Evolutionary conservation across 1,140 invertebrate species (phyloP).

Genomic region (Eufriesea mexicana): DNA sequence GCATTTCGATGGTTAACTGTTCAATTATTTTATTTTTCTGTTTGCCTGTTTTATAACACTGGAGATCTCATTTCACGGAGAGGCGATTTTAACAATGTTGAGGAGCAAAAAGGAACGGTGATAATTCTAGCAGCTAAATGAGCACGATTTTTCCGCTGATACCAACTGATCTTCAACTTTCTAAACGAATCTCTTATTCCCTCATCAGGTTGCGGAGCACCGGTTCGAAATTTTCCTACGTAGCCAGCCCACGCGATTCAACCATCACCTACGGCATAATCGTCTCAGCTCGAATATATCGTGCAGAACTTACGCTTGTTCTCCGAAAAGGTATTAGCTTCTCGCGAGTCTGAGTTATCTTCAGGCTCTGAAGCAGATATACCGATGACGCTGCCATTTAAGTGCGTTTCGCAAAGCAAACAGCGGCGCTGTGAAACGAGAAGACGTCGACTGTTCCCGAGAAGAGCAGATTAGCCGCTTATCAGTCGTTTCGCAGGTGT

Average conservation of each 20-base stretch:
- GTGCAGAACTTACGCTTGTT: too few species aligned
- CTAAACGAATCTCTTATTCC: background rate
- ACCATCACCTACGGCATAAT: too few species aligned
- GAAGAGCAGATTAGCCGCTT: slow-evolving; percentile 7
- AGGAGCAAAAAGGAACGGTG: background rate
- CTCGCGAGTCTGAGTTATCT: background rate
- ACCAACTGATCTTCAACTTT: background rate
- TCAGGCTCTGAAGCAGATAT: background rate
- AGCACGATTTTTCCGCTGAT: background rate
- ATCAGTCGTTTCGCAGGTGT: slow-evolving; percentile 23
- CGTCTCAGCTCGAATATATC: too few species aligned
- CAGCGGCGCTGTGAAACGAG: background rate
- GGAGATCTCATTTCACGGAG: too few species aligned
- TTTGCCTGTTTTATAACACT: too few species aligned
- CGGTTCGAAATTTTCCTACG: background rate
- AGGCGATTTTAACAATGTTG: background rate
- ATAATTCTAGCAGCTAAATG: background rate
- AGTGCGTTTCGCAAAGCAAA: slow-evolving; percentile 23
- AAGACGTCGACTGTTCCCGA: slow-evolving; percentile 3
- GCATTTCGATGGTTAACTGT: too few species aligned
- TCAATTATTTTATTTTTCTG: too few species aligned
- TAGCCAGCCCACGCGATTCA: too few species aligned
- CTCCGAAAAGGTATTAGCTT: background rate
- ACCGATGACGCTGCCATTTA: slow-evolving; percentile 23
- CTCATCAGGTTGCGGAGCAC: background rate